phyloP scores from a whole-genome alignment of 2,888 invertebrate species.

The Tetragonula carbonaria region DNA sequence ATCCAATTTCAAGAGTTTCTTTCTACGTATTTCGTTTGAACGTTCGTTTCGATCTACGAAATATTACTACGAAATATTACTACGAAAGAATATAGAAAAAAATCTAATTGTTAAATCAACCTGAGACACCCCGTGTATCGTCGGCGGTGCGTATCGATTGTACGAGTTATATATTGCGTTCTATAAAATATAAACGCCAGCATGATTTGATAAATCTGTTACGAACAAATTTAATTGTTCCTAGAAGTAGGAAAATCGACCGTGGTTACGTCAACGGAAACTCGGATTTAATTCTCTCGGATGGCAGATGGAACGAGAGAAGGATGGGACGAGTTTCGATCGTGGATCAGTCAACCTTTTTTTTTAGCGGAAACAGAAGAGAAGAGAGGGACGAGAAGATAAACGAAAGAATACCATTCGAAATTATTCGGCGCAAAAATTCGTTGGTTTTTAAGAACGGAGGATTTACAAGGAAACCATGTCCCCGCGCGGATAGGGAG shows the following conservation, averaged over 20 bases:
- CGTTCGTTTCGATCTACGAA: no score
- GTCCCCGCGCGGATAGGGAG: background rate
- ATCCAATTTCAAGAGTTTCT: no score
- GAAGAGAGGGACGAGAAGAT: background rate
- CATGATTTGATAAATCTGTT: slow-evolving; percentile 43
- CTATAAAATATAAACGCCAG: slow-evolving; percentile 35
- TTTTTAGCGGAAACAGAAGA: background rate
- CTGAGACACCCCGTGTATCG: background rate
- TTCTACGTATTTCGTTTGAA: background rate
- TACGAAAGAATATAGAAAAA: background rate
- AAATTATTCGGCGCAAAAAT: slow-evolving; percentile 15
- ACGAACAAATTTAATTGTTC: slow-evolving; percentile 41
- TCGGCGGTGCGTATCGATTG: background rate
- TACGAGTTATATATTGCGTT: background rate
- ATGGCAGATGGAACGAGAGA: background rate
- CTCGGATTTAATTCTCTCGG: slow-evolving; percentile 23
- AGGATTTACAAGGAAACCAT: background rate
- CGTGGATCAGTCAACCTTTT: background rate
- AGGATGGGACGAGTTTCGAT: background rate
- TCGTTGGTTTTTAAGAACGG: background rate
- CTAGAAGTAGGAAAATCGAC: slow-evolving; percentile 2
- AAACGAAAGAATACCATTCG: background rate
- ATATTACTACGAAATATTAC: background rate
- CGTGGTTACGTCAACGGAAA: background rate
- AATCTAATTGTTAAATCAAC: background rate